phyloP scores from a whole-genome alignment of 2,888 invertebrate genomes.

The Lamellibrachia columna region DNA sequence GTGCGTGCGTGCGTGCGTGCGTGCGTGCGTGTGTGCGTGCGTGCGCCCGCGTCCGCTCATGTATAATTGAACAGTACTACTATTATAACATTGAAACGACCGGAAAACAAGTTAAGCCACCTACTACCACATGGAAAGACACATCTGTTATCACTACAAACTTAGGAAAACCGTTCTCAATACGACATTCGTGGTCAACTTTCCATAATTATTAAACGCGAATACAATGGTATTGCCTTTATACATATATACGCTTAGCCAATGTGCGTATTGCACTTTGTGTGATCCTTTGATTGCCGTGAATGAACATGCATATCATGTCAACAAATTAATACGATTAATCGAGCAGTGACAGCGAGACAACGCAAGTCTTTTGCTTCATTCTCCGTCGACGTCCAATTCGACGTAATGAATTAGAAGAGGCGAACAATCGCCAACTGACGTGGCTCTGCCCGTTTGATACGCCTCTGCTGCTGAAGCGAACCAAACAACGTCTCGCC shows the following conservation, averaged over 20 bases:
- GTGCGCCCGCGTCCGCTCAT: background rate
- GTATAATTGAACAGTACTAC: background rate
- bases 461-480: background rate
- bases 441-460: background rate
- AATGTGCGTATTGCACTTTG: background rate
- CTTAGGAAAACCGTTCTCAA: background rate
- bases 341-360: background rate
- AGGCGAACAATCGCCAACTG: background rate
- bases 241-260: background rate
- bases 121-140: background rate
- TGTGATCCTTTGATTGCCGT: background rate
- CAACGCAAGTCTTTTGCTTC: background rate
- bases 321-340: constrained; percentile 11
- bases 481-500: background rate
- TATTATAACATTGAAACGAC: background rate
- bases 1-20: background rate
- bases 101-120: too few species aligned
- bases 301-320: background rate
- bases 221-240: background rate
- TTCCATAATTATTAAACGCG: background rate
- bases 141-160: background rate
- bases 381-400: background rate
- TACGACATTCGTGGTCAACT: background rate
- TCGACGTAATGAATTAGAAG: constrained; percentile 1
- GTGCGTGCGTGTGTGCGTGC: background rate